Conservation (phyloP, 2,113 vertebrate genomes). For the Corydoras maculifer region DNA sequence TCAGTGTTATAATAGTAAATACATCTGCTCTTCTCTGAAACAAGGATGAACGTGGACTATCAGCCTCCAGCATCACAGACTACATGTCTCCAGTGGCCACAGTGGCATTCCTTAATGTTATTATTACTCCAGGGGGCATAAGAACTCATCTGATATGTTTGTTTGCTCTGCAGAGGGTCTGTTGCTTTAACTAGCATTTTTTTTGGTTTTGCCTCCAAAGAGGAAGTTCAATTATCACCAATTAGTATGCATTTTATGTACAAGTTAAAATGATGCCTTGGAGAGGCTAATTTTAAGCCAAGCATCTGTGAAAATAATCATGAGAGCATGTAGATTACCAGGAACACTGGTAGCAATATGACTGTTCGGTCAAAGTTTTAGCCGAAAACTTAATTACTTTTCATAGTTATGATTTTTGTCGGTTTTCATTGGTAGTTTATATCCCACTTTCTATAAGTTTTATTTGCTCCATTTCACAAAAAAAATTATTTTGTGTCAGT, state of each 20-base stretch:
- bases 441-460: too few relatives aligned
- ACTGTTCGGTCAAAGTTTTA: too few relatives aligned
- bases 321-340: background rate
- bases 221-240: background rate
- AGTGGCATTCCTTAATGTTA: constrained; percentile 34
- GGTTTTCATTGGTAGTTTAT: too few relatives aligned
- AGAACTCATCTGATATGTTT: constrained; percentile 27
- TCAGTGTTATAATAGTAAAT: too few relatives aligned
- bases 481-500: too few relatives aligned
- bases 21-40: constrained; percentile 8
- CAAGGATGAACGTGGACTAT: constrained; percentile 5
- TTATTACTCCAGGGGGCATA: constrained; percentile 27
- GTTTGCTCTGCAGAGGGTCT: constrained; percentile 22
- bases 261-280: background rate
- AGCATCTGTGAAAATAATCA: background rate
- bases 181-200: constrained; percentile 13
- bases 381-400: too few relatives aligned
- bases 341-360: too few relatives aligned
- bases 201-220: background rate
- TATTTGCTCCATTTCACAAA: too few relatives aligned
- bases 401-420: too few relatives aligned
- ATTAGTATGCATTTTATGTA: background rate
- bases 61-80: constrained; percentile 9
- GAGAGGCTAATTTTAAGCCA: background rate
- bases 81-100: constrained; percentile 22